Evolutionary conservation across 2,113 vertebrate genomes (phyloP).

Genomic region (Larimichthys crocea): DNA sequence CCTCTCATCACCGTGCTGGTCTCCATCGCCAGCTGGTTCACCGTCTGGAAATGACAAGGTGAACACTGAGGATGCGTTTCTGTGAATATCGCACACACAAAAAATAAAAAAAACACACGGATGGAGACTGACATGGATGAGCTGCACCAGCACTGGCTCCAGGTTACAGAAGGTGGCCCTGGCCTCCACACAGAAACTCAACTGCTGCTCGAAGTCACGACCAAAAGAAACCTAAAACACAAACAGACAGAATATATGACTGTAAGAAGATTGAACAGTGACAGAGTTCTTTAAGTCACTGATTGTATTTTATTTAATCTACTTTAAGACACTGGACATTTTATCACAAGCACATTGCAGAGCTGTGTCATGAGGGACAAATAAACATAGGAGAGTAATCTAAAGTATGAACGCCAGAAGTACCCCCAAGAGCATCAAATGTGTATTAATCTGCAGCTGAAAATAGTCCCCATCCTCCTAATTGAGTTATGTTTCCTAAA

Average conservation of each 20-base stretch:
- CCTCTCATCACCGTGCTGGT: conserved; percentile 95
- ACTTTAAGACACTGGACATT: not conserved
- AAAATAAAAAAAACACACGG: not conserved
- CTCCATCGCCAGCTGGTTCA: conserved; percentile 97
- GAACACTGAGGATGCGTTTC: not conserved
- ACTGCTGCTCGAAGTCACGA: conserved; percentile 97
- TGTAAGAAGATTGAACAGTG: not conserved
- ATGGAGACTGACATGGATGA: conserved; percentile 92
- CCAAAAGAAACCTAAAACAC: conserved; percentile 92
- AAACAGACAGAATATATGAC: not conserved
- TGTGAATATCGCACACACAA: too few species aligned
- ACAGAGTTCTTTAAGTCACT: not conserved
- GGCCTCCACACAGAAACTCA: conserved; percentile 98
- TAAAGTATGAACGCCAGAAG: not conserved
- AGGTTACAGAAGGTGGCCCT: conserved; percentile 96
- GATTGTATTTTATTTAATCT: too few species aligned
- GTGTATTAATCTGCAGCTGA: too few species aligned
- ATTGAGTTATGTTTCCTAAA: too few species aligned
- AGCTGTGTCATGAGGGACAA: not conserved
- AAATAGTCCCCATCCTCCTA: too few species aligned
- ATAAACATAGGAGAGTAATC: not conserved
- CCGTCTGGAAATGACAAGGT: conserved; percentile 83
- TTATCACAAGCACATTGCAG: not conserved
- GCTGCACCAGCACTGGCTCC: conserved; percentile 93
- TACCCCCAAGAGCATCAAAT: too few species aligned